Evolutionary conservation across 30 jellyfish, hydroid and myxozoan genomes (phyloP), one percentile per base, ranked within the genome.

Genomic region (Chrysaora quinquecirrha): DNA sequence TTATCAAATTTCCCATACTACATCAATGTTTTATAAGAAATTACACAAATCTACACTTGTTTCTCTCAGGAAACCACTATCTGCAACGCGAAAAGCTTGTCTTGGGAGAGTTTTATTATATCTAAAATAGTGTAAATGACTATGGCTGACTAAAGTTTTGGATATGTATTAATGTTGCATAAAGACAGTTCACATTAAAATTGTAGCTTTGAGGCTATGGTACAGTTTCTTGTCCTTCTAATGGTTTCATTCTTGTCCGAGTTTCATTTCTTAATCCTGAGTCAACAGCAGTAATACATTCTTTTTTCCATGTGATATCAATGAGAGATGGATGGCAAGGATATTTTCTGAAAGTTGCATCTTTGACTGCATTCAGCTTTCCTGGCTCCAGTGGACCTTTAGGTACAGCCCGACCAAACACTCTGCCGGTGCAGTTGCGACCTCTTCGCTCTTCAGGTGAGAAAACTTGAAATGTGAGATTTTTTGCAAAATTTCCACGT

Each of bases 381-480:
- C 88, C 87, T 24, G 95, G 73, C 69, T 95, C 99, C 50, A 95
- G 80, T 0, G 93, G 97, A 25, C 97, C 97, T 71, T 93, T 93
- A 19, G 92, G 96, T 50, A 89, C 68, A 1, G 97, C 97, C 22
- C 89, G 87, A 2, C 96, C 97, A 67, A 87, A 87, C 43, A 88
- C 99, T 62, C 99, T 61, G 34, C 99, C 99, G 30, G 97, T 86
- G 87, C 99, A 95, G 61, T 95, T 95, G 20, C 96, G 89, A 21
- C 96, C 96, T n/a, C 86, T 71, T 21, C 99, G 38, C 74, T 95
- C 99, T 20, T 88, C 97, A 10, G 91, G 58, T 25, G 96, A 64
- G 63, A 81, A 88, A 19, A 88, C 95, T 22, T 95, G 91, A 48
- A 86, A 95, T 14, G 96, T 87, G 33, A 95, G 88, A 75, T 95